These are phyloP conservation scores for Carterocephalus palaemon DNA, from an alignment of 2,888 invertebrate genomes.

Conservation along the genomic window DNA sequence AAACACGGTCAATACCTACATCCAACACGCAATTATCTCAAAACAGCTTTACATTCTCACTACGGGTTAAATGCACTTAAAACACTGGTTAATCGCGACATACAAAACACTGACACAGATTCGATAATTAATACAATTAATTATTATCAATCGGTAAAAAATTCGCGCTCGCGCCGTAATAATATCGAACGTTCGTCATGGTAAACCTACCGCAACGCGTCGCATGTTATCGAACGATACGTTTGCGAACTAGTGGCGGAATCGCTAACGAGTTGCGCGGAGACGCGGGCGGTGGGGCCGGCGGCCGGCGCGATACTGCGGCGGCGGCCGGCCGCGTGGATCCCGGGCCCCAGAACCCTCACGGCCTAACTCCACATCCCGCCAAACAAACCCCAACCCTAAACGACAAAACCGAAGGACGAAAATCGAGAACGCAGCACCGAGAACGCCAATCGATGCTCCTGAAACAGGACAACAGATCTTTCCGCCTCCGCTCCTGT, in stretches of 20 bases:
- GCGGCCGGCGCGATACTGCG: constrained; percentile 73
- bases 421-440: constrained; percentile 31
- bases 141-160: constrained; percentile 39
- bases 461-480: constrained; percentile 72
- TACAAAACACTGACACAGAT: constrained; percentile 28
- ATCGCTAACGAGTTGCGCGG: constrained; percentile 28
- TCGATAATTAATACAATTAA: constrained; percentile 15
- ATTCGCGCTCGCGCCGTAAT: constrained; percentile 39
- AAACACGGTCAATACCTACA: constrained; percentile 30
- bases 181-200: constrained; percentile 43
- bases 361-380: constrained; percentile 50
- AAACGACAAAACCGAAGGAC: constrained; percentile 35
- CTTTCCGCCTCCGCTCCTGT: constrained; percentile 69
- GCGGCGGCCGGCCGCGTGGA: constrained; percentile 66
- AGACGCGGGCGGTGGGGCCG: constrained; percentile 56
- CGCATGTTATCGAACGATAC: constrained; percentile 49
- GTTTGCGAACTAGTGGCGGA: constrained; percentile 36
- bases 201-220: constrained; percentile 65
- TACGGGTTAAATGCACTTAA: constrained; percentile 25
- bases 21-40: constrained; percentile 30
- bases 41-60: constrained; percentile 29
- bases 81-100: constrained; percentile 22
- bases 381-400: constrained; percentile 38
- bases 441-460: constrained; percentile 70
- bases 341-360: constrained; percentile 47